phyloP scores from a whole-genome alignment of 2,113 vertebrate species.

The Cyprinus carpio region DNA sequence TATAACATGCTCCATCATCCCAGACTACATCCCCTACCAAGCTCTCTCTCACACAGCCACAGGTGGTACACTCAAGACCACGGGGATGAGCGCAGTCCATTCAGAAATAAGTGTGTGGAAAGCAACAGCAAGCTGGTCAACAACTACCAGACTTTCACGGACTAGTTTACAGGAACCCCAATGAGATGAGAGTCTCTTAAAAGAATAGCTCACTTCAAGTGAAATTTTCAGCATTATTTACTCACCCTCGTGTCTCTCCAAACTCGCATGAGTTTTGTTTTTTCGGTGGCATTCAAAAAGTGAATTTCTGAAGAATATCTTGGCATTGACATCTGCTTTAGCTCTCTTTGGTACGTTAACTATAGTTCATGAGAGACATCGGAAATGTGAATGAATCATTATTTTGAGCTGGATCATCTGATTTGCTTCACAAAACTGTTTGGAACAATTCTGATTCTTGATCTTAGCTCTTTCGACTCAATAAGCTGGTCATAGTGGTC shows the following conservation, averaged over 20 bases:
- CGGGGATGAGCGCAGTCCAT: constrained; percentile 6
- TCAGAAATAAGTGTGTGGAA: constrained; percentile 33
- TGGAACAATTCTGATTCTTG: neutral
- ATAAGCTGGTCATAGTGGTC: neutral
- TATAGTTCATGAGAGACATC: neutral
- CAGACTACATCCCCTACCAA: constrained; percentile 36
- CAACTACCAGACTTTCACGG: constrained; percentile 19
- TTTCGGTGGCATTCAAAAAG: neutral
- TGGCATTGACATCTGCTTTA: neutral
- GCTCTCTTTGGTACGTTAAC: neutral
- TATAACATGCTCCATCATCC: constrained; percentile 43
- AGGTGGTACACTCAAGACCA: constrained; percentile 33
- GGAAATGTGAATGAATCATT: neutral
- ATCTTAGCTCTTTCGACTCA: neutral
- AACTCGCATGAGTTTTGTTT: neutral
- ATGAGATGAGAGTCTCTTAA: constrained; percentile 1
- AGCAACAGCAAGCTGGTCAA: constrained; percentile 43
- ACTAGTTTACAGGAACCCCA: constrained; percentile 9
- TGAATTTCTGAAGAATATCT: neutral
- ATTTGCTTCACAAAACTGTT: neutral
- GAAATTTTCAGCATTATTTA: neutral
- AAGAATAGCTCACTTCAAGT: neutral
- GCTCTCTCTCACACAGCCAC: constrained; percentile 28
- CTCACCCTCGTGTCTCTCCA: neutral
- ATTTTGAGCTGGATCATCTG: neutral